A percentile compares a stretch with the other conserved stretches of the same genome.
phyloP scores from a whole-genome alignment of 2,797 vertebrate species.

The Periparus ater region DNA sequence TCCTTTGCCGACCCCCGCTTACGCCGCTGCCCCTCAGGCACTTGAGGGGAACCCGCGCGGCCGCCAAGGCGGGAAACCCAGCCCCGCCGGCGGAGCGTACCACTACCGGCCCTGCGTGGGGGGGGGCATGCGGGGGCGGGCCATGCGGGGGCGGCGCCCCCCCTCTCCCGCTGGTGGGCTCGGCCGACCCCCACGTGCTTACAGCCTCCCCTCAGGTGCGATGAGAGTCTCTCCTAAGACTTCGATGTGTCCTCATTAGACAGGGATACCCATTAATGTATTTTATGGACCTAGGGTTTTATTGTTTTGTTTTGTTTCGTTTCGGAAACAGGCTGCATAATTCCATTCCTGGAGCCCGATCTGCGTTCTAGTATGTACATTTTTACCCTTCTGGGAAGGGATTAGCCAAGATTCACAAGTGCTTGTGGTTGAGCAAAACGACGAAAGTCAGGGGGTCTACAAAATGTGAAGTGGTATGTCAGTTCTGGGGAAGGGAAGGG shows the following conservation, averaged over 20 bases:
- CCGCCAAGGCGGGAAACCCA: background rate
- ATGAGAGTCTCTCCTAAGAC: fast-evolving
- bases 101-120: background rate
- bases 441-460: background rate
- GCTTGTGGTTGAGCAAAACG: background rate
- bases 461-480: background rate
- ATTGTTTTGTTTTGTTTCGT: too few relatives aligned
- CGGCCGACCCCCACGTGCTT: fast-evolving
- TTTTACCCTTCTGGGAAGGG: too few relatives aligned
- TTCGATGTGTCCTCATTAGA: fast-evolving
- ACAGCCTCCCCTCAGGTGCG: fast-evolving
- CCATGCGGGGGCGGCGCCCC: too few relatives aligned
- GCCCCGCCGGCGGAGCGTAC: background rate
- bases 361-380: background rate
- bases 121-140: background rate
- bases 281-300: background rate
- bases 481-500: too few relatives aligned
- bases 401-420: too few relatives aligned
- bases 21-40: fast-evolving
- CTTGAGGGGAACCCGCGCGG: fast-evolving
- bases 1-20: fast-evolving
- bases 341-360: background rate
- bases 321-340: background rate
- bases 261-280: background rate
- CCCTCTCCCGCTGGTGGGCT: background rate